Evolutionary conservation across 2,797 vertebrate species (phyloP), one percentile per base, ranked within the genome.

Genomic region (Lagodon rhomboides): DNA sequence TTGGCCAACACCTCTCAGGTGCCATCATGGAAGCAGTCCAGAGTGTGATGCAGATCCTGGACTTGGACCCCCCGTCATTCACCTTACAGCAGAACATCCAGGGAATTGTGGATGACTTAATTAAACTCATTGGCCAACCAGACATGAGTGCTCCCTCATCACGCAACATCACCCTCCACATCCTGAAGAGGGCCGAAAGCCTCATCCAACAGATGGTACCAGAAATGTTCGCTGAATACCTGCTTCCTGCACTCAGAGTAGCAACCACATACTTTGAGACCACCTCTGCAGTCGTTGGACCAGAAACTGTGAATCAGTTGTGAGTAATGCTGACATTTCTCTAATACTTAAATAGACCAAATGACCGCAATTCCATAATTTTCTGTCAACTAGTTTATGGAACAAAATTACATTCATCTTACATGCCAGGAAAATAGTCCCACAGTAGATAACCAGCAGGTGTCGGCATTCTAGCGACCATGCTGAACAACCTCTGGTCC

Each of bases 291-390:
- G 50, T 34, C 30, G 25, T 18, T 20, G 92, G 91, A 67, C 79
- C 84, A 55, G 86, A 94, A 49, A 77, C 5, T 16, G 93, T 87
- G 91, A 95, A 92, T 88, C 38, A 93, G 12, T 43, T 94, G 96
- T 96, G 78, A 95, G 96, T 94, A 2, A 58, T 70, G 13, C 17
- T 58, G 1, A 0, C 25, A 25, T 58, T 63, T 69, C 44, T 25
- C 5, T 64, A 1, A 15, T 51, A 23, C 38, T 68, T 73, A 3
- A 70, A 8, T 30, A 0, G 34, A 16, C 12, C 3, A 66, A 58
- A 53, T 65, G 1, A 22, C 18, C 25, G 20, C 22, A 22, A 38
- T 50, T 34, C 7, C 3, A 47, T 34, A 13, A 27, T n/a, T 23
- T 49, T n/a, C n/a, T 27, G 27, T 27, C 12, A 65, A 16, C 11